These are phyloP conservation scores for Turnix velox DNA, from an alignment of 2,113 vertebrate genomes.

Conservation along the genomic window DNA sequence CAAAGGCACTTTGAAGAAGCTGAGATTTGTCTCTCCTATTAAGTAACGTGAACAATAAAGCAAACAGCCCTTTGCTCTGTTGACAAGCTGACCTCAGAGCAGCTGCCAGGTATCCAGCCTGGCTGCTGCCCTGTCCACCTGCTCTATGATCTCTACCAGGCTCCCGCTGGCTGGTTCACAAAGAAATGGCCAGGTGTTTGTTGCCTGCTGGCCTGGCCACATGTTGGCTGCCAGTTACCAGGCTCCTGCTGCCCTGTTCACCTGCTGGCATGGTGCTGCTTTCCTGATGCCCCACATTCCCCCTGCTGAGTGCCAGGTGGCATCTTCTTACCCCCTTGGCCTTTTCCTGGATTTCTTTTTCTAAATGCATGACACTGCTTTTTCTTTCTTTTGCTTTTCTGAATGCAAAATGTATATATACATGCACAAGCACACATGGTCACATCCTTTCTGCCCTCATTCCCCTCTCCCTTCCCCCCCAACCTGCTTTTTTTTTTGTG, in stretches of 20 bases:
- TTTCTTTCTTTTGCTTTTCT: neutral
- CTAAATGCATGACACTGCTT: neutral
- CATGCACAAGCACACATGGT: no score
- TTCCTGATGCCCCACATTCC: neutral
- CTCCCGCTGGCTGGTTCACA: neutral
- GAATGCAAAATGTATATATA: neutral
- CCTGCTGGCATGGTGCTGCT: neutral
- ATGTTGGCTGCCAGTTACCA: neutral
- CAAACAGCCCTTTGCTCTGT: neutral
- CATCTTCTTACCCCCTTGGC: neutral
- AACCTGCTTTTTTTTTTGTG: neutral
- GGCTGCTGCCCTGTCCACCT: neutral
- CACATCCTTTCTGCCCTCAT: neutral
- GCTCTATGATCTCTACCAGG: neutral
- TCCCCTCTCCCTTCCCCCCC: no score
- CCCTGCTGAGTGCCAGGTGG: neutral
- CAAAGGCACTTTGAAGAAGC: neutral
- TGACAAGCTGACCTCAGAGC: neutral
- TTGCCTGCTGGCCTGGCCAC: neutral
- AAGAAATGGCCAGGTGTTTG: neutral
- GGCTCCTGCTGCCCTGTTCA: neutral
- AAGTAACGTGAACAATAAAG: neutral
- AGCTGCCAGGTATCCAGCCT: conserved; percentile 1
- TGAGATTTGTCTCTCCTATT: neutral
- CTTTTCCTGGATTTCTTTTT: neutral